Evolutionary conservation across 2,113 vertebrate genomes (phyloP).

Genomic region (Recurvirostra avosetta): DNA sequence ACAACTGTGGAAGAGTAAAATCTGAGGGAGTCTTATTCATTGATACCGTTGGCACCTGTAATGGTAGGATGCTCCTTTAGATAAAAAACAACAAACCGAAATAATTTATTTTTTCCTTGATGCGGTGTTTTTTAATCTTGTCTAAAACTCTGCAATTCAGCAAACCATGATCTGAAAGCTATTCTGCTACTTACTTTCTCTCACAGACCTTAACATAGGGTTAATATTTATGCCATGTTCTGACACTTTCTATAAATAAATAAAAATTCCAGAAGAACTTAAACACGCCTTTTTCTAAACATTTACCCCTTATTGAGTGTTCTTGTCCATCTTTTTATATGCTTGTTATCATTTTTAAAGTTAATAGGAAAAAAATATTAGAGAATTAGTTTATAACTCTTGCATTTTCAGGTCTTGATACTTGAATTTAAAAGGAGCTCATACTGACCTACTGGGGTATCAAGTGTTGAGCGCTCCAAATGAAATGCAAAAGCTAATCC

Average conservation of each 20-base stretch:
- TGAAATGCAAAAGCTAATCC: neutral
- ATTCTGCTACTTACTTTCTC: neutral
- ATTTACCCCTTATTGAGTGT: accelerated
- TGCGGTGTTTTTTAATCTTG: neutral
- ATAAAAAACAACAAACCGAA: neutral
- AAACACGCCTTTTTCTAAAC: neutral
- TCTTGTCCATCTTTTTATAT: neutral
- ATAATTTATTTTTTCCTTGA: neutral
- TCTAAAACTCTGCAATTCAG: neutral
- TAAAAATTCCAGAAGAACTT: neutral
- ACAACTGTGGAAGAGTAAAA: neutral
- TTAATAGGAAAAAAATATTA: neutral
- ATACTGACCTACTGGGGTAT: neutral
- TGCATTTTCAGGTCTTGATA: neutral
- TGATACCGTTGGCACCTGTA: neutral
- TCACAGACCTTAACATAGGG: neutral
- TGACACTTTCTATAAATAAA: neutral
- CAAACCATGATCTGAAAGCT: neutral
- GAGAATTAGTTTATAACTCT: neutral
- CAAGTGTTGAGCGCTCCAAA: neutral
- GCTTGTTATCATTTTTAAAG: neutral
- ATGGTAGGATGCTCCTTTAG: neutral
- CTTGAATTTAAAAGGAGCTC: neutral
- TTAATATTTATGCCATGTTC: neutral
- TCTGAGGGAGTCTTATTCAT: too few relatives aligned